phyloP scores from a whole-genome alignment of 2,113 vertebrate genomes.

The Channa argus region DNA sequence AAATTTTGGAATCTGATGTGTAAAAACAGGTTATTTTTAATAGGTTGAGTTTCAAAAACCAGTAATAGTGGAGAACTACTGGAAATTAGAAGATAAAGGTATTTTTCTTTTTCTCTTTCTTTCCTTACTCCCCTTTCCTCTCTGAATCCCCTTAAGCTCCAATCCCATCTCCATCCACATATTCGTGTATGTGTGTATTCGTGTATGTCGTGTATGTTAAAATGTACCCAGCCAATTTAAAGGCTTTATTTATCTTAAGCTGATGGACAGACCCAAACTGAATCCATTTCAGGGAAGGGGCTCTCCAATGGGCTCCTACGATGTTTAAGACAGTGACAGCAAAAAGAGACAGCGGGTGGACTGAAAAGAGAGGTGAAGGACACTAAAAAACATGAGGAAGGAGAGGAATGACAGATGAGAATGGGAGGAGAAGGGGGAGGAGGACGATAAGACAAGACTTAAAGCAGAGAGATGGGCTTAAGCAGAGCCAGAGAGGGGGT shows the following conservation, averaged over 20 bases:
- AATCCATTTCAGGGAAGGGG: constrained; percentile 18
- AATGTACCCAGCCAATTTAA: constrained; percentile 30
- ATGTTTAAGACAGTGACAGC: constrained; percentile 53
- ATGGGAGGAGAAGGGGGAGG: constrained; percentile 11
- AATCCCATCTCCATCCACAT: not conserved
- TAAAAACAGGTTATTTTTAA: no score
- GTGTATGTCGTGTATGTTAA: not conserved
- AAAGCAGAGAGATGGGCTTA: constrained; percentile 27
- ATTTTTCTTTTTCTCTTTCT: not conserved
- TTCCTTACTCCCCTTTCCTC: constrained; percentile 21
- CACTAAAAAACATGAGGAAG: constrained; percentile 39
- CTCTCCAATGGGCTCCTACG: not conserved
- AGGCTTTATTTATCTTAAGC: constrained; percentile 45
- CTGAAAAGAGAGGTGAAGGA: constrained; percentile 57
- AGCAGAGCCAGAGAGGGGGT: constrained; percentile 6
- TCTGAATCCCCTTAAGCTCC: not conserved
- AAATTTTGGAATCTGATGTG: no score
- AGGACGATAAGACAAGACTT: constrained; percentile 15
- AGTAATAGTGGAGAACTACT: no score
- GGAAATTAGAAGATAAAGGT: no score
- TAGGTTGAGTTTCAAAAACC: no score
- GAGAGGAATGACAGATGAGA: constrained; percentile 36
- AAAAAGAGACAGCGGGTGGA: constrained; percentile 15
- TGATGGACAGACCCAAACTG: constrained; percentile 10
- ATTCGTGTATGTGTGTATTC: no score